Evolutionary conservation across 2,888 invertebrate species (phyloP).

Genomic region (Aphidoletes aphidimyza): DNA sequence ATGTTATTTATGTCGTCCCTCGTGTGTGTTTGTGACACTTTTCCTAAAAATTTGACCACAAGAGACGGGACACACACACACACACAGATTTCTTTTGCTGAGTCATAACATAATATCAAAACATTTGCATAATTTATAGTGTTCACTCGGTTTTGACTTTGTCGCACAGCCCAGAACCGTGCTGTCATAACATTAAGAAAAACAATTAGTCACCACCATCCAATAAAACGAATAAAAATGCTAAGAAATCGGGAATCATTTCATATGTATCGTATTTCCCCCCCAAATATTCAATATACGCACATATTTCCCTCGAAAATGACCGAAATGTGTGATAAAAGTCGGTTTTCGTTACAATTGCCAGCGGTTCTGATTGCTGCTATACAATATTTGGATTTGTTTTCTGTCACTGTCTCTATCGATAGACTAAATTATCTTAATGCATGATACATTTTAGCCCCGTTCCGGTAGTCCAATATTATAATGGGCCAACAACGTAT

Average conservation of each 20-base stretch:
- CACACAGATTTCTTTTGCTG: constrained; percentile 25
- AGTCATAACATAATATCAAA: background rate
- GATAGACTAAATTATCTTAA: constrained; percentile 22
- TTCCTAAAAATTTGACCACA: background rate
- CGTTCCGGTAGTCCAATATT: no score
- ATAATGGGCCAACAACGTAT: no score
- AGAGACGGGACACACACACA: no score
- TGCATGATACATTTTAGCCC: background rate
- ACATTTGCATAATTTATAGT: constrained; percentile 44
- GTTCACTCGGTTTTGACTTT: background rate
- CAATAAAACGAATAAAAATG: background rate
- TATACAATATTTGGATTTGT: background rate
- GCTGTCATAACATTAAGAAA: constrained; percentile 20
- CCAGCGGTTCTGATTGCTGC: no score
- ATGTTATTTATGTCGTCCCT: no score
- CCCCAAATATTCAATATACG: background rate
- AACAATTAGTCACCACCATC: constrained; percentile 28
- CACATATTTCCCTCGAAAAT: no score
- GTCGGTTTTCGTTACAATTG: no score
- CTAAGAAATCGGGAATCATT: no score
- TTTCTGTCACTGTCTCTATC: background rate
- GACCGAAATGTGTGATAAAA: background rate
- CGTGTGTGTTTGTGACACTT: background rate
- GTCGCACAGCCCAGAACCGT: background rate
- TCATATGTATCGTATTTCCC: no score